These are phyloP conservation scores for Temnothorax rugatulus DNA, from an alignment of 2,888 invertebrate species.

Conservation along the genomic window DNA sequence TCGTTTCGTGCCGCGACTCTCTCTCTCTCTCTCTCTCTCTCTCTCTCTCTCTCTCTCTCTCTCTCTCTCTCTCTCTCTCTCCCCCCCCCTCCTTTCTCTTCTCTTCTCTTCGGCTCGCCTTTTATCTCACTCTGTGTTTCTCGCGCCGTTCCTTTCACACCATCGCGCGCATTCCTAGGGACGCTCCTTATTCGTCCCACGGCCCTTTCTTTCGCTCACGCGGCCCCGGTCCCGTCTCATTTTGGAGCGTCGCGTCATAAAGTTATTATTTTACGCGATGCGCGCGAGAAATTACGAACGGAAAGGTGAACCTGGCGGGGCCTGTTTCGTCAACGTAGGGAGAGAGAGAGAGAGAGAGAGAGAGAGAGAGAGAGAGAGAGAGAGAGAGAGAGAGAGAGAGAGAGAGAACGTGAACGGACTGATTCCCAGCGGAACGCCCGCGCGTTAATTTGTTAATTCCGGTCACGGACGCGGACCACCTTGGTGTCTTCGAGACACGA, in stretches of 20 bases:
- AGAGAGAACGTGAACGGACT: conserved; percentile 24
- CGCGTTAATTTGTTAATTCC: conserved; percentile 72
- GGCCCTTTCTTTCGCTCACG: conserved; percentile 49
- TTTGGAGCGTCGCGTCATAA: conserved; percentile 67
- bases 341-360: background rate
- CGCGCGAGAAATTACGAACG: conserved; percentile 5
- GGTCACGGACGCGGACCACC: conserved; percentile 66
- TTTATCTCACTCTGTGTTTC: conserved; percentile 16
- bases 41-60: conserved; percentile 36
- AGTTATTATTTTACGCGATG: conserved; percentile 78
- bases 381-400: too few relatives aligned
- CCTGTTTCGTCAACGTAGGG: background rate
- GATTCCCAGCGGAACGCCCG: conserved; percentile 51
- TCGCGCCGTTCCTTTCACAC: conserved; percentile 21
- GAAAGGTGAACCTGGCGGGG: background rate
- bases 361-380: too few relatives aligned
- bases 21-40: conserved; percentile 23
- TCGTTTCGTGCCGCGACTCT: conserved; percentile 60
- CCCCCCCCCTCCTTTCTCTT: background rate
- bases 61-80: background rate
- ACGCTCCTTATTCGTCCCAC: conserved; percentile 32
- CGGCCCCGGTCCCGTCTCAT: conserved; percentile 54
- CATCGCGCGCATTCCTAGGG: conserved; percentile 17
- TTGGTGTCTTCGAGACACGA: conserved; percentile 57
- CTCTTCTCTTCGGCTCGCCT: background rate